Base-by-base conservation (phyloP, 1,140 invertebrate genomes). In the Aphaenogaster floridana region DNA sequence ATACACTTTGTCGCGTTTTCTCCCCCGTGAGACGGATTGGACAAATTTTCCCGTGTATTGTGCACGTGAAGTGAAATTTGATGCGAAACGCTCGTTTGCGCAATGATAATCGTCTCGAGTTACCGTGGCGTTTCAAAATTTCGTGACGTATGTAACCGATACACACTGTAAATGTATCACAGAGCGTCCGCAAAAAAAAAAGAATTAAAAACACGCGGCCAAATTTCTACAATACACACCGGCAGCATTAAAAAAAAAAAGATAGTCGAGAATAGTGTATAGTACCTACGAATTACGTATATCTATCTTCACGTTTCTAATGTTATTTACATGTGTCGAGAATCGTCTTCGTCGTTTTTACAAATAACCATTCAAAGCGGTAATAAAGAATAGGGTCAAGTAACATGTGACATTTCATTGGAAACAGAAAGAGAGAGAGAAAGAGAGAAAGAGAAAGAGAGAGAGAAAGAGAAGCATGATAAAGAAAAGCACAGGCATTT, bases 321-420 rank as follows among this genome's bases (percentile, higher is more conserved):
- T 48, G 34, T 83, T 84, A 84, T 76, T 57, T 84, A 84, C 69
- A 63, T 54, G 68, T 80, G 78, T 83, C 68, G 39, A 57, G 34
- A 74, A 81, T 68, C 52, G 54, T 76, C 69, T 63, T 72, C 79
- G 74, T 87, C 79, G 48, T 84, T 69, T 90, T 89, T 87, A 87
- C 81, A 86, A 68, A 90, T 90, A 90, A 90, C 89, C 89, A 90
- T 90, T 90, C 89, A 90, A 90, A 90, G 89, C 89, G 77, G 74
- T 89, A 90, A 90, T 90, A 84, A 86, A 86, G 61, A 86, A 78
- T 72, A 90, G 52, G 76, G 68, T 74, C 81, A 86, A 80, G 39
- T 91, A 83, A 88, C 89, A 90, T 86, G 86, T 90, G 90, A 90
- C 89, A 91, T 86, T 80, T 86, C 63, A 69, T 91, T 86, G 86